Evolutionary conservation across 2,888 invertebrate species (phyloP).

Genomic region (Drosophila falleni): DNA sequence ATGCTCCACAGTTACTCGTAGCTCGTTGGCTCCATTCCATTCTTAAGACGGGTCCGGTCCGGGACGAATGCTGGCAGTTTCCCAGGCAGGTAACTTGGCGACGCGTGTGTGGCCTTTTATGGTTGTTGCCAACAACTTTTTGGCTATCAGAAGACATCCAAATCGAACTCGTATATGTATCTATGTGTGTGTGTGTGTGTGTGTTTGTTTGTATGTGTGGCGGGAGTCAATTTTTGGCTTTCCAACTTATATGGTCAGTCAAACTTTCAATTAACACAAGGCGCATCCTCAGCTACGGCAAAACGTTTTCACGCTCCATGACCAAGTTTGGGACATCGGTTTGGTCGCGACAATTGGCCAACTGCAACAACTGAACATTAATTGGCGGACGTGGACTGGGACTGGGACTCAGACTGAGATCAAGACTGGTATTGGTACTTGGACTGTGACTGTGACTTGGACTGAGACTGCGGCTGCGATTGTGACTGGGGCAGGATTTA

Average conservation of each 20-base stretch:
- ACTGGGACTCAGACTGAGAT: not conserved
- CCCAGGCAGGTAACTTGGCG: slow-evolving; percentile 62
- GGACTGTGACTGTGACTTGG: slow-evolving; percentile 2
- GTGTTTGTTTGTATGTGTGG: slow-evolving; percentile 10
- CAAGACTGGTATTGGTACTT: not conserved
- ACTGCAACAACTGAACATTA: slow-evolving; percentile 53
- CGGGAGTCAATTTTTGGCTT: slow-evolving; percentile 66
- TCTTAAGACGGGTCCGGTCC: slow-evolving; percentile 12
- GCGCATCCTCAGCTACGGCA: slow-evolving; percentile 69
- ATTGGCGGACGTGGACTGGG: slow-evolving; percentile 55
- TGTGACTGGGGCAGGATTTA: slow-evolving; percentile 41
- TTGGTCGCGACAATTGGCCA: slow-evolving; percentile 53
- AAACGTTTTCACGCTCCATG: slow-evolving; percentile 76
- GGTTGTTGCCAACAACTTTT: slow-evolving; percentile 59
- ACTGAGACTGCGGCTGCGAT: slow-evolving; percentile 2
- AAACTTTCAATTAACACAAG: slow-evolving; percentile 79
- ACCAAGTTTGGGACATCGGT: slow-evolving; percentile 65
- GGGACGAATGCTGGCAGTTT: slow-evolving; percentile 50
- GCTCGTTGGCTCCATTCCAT: slow-evolving; percentile 30
- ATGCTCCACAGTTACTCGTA: slow-evolving; percentile 12
- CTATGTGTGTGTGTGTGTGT: slow-evolving; percentile 8
- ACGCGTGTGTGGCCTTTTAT: slow-evolving; percentile 76
- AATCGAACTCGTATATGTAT: slow-evolving; percentile 61
- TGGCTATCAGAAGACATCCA: slow-evolving; percentile 78
- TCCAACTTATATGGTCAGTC: slow-evolving; percentile 71